Conservation (phyloP, 2,888 invertebrate genomes). For the Cyclophora albipunctata region DNA sequence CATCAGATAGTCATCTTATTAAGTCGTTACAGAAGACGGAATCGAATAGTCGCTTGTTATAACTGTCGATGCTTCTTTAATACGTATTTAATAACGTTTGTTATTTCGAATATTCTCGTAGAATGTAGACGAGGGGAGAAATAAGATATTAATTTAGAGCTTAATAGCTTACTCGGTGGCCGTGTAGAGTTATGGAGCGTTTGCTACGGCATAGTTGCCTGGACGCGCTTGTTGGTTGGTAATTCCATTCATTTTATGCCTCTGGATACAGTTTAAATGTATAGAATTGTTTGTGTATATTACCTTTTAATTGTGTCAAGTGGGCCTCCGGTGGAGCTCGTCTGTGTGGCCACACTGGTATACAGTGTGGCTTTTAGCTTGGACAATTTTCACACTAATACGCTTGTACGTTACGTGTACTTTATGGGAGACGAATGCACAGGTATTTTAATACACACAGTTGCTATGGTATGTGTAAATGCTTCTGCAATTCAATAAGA, state of each 20-base stretch:
- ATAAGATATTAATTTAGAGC: conserved; percentile 1
- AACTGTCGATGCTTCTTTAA: conserved; percentile 6
- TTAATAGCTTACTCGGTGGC: neutral
- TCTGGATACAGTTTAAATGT: conserved; percentile 2
- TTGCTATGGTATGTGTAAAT: too few species aligned
- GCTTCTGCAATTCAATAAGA: too few species aligned
- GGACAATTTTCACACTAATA: too few species aligned
- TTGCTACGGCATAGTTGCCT: too few species aligned
- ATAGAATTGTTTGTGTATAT: neutral
- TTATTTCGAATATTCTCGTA: conserved; percentile 1
- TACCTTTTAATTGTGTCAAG: too few species aligned
- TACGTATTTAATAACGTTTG: conserved; percentile 4
- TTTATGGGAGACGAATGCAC: too few species aligned
- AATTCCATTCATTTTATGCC: too few species aligned
- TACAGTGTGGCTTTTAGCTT: too few species aligned
- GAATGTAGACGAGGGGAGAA: conserved; percentile 7
- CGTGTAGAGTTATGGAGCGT: neutral
- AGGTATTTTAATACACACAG: too few species aligned
- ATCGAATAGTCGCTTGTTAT: neutral
- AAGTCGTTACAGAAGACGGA: conserved; percentile 29
- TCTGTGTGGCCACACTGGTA: too few species aligned
- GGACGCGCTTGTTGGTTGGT: neutral
- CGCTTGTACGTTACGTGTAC: too few species aligned
- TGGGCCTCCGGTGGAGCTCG: too few species aligned
- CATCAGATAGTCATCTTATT: conserved; percentile 40